Evolutionary conservation across 2,797 vertebrate genomes (phyloP), one percentile per base, ranked within the genome.

Genomic region (Phataginus tricuspis): DNA sequence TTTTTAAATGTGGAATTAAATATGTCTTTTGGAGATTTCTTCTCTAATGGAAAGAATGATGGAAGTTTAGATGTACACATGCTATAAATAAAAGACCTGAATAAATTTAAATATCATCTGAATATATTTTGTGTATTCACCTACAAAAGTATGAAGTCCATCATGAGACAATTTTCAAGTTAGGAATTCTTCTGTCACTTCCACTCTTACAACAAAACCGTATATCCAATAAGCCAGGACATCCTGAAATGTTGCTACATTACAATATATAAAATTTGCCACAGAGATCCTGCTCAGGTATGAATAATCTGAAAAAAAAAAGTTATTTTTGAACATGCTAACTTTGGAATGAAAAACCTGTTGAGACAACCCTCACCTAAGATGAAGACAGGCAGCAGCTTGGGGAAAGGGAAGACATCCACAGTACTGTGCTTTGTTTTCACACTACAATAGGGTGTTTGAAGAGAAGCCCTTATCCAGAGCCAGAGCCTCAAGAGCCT

Each of bases 271-370:
- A 95, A 96, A 95, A 59, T 61, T 39, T 61, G 63, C 55, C 14
- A 75, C 21, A 74, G n/a, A 45, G 45, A 45, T 45, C 27, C 83
- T 85, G 39, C 79, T 72, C 59, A n/a, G 39, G 55, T 83, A 93
- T 79, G 83, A 86, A 72, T 57, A 72, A n/a, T 59, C 71, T 45
- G 29, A 86, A 92, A 80, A 84, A 83, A 16, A 66, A 12, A 74
- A 68, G 79, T 49, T 90, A 85, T 90, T 89, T 82, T 63, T 96
- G 23, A 82, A 96, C 94, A 92, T 82, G 90, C 2, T 88, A 95
- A 96, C 96, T 89, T 42, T 94, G 95, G 96, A 96, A 96, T 91
- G 96, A 96, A 80, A 82, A 96, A 85, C 97, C 16, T 97, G 94
- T 96, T 93, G 88, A 90, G 71, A 94, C 97, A 94, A 96, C 77